Percentiles rank a stretch among this genome's conserved stretches.
Evolutionary conservation across 2,113 vertebrate genomes (phyloP).

Genomic region (human): GRCh38 chr5:78680501-78681000

Average conservation of each 20-base stretch:
- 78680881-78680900: background rate
- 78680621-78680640: background rate
- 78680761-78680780: background rate
- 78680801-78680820: background rate
- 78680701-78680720: background rate
- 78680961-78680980: background rate
- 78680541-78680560: too few relatives aligned
- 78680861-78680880: background rate
- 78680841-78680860: background rate
- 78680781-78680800: background rate
- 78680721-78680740: background rate
- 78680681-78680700: background rate
- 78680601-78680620: background rate
- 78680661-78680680: rapidly evolving
- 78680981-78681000: background rate
- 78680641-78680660: too few relatives aligned
- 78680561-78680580: background rate
- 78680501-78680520: too few relatives aligned
- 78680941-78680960: background rate
- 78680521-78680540: too few relatives aligned
- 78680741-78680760: background rate
- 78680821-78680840: background rate
- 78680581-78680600: background rate
- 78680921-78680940: background rate
- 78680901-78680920: background rate